phyloP scores from a whole-genome alignment of 2,113 vertebrate species.

The Pterocles gutturalis region DNA sequence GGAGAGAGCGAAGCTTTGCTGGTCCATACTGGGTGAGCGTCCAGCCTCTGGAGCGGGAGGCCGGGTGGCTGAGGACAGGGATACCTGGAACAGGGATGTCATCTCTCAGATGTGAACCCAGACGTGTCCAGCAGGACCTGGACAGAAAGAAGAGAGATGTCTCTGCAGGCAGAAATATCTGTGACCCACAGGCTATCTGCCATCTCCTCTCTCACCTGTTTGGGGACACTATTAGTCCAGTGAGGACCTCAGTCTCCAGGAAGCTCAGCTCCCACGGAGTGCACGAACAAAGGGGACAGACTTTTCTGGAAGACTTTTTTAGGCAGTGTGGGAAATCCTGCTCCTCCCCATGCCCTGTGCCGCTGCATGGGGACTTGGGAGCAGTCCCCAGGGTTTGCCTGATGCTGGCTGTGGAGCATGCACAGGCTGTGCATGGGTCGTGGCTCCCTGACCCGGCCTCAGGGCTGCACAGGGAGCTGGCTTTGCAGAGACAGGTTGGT shows the following conservation, averaged over 20 bases:
- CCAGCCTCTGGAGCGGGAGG: background rate
- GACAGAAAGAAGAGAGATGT: background rate
- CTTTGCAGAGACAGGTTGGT: background rate
- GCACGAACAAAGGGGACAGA: background rate
- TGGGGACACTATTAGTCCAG: background rate
- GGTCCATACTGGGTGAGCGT: fast-evolving
- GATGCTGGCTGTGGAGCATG: background rate
- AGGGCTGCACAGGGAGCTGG: background rate
- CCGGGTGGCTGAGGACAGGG: background rate
- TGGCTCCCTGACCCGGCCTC: fast-evolving
- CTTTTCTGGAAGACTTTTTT: background rate
- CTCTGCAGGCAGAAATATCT: background rate
- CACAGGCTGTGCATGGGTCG: fast-evolving
- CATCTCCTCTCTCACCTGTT: background rate
- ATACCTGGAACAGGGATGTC: background rate
- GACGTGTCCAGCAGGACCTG: fast-evolving
- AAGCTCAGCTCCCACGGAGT: background rate
- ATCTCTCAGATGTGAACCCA: background rate
- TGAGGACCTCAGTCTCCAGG: background rate
- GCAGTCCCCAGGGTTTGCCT: background rate
- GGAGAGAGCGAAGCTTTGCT: background rate
- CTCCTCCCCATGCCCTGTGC: background rate
- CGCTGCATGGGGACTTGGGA: background rate
- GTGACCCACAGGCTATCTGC: background rate
- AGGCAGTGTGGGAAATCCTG: background rate